Conservation (phyloP, 2,113 vertebrate genomes). For the Hyperoodon ampullatus region DNA sequence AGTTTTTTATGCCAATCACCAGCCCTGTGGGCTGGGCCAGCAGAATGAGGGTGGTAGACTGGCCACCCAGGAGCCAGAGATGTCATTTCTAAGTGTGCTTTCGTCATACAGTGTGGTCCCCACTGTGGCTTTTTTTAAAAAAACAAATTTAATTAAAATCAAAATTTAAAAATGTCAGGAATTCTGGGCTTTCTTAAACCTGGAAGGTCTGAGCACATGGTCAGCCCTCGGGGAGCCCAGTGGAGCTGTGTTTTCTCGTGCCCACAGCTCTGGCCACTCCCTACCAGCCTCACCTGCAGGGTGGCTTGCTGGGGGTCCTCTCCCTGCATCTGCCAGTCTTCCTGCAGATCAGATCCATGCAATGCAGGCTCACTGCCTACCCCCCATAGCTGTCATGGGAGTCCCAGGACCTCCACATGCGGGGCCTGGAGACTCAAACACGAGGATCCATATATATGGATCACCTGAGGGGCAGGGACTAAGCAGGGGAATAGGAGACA, state of each 20-base stretch:
- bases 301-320: too few species aligned
- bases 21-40: not conserved
- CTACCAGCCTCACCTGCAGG: not conserved
- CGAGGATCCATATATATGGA: not conserved
- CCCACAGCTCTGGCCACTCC: not conserved
- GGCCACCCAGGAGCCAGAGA: not conserved
- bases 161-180: not conserved
- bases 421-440: not conserved
- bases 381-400: fast-evolving
- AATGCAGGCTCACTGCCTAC: too few species aligned
- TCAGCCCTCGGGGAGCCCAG: not conserved
- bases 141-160: not conserved
- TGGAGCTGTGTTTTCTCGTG: not conserved
- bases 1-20: not conserved
- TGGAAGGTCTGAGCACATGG: not conserved
- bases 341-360: not conserved
- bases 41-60: not conserved
- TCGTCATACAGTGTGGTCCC: not conserved
- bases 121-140: not conserved
- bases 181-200: not conserved
- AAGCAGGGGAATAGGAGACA: not conserved
- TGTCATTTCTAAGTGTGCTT: not conserved
- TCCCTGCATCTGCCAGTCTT: not conserved
- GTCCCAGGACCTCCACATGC: not conserved
- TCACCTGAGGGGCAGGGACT: not conserved